Conservation (phyloP, 2,888 invertebrate genomes). For the Teinopalpus imperialis region DNA sequence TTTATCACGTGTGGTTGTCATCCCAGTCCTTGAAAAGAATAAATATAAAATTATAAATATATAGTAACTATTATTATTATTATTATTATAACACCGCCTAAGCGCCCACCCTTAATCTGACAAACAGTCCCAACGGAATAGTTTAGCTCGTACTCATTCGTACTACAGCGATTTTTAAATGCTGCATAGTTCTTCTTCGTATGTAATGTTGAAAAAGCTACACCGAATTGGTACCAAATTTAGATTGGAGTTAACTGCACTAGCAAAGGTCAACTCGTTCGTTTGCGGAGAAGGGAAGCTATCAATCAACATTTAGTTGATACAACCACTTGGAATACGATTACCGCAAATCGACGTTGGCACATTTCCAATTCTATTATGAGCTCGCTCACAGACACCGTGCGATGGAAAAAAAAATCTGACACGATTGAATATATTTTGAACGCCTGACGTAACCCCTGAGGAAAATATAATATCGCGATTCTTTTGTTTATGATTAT, state of each 20-base stretch:
- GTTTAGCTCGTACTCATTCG: no score
- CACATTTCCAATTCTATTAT: conserved; percentile 61
- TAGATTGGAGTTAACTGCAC: conserved; percentile 45
- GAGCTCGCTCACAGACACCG: conserved; percentile 35
- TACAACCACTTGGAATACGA: conserved; percentile 68
- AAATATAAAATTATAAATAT: no score
- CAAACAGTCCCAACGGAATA: no score
- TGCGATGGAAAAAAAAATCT: conserved; percentile 32
- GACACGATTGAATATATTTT: conserved; percentile 30
- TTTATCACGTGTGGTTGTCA: no score
- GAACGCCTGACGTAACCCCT: conserved; percentile 24
- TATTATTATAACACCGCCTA: no score
- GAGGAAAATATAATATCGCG: conserved; percentile 10
- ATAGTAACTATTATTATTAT: no score
- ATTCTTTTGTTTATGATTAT: conserved; percentile 18
- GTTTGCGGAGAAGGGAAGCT: conserved; percentile 59
- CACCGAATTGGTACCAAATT: conserved; percentile 35
- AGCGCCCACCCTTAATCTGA: no score
- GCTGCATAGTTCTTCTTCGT: no score
- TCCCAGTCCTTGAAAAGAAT: no score
- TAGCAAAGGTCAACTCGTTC: conserved; percentile 53
- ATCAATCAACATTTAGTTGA: conserved; percentile 72
- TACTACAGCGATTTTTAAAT: no score
- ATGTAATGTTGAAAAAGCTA: conserved; percentile 24
- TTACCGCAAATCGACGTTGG: conserved; percentile 66